phyloP scores from a whole-genome alignment of 1,140 invertebrate genomes.

The Drosophila yakuba region DNA sequence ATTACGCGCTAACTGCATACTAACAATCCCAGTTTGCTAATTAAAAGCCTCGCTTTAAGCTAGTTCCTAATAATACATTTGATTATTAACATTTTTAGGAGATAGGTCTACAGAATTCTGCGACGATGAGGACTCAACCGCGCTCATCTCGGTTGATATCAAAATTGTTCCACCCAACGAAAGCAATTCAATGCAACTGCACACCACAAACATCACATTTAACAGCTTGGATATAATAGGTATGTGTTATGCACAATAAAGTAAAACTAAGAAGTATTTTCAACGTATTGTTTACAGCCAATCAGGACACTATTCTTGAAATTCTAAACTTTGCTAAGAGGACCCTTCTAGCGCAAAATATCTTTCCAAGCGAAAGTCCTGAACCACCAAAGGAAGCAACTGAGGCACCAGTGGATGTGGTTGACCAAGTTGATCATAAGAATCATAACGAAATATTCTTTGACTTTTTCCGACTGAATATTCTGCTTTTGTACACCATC shows the following conservation, averaged over 20 bases:
- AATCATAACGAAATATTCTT: slow-evolving; percentile 91
- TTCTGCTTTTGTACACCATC: slow-evolving; percentile 92
- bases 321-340: slow-evolving; percentile 93
- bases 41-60: too few relatives aligned
- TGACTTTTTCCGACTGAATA: slow-evolving; percentile 96
- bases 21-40: not conserved
- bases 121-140: slow-evolving; percentile 88
- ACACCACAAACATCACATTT: slow-evolving; percentile 94
- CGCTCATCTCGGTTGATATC: slow-evolving; percentile 93
- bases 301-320: slow-evolving; percentile 97
- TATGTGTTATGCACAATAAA: slow-evolving; percentile 77
- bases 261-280: too few relatives aligned
- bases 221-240: slow-evolving; percentile 97
- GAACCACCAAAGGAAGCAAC: slow-evolving; percentile 21
- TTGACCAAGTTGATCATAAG: slow-evolving; percentile 21
- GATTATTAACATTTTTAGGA: slow-evolving; percentile 19
- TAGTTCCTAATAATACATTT: not conserved
- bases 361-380: slow-evolving; percentile 58
- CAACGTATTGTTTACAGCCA: slow-evolving; percentile 87
- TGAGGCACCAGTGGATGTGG: slow-evolving; percentile 15
- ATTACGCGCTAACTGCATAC: slow-evolving; percentile 1
- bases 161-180: slow-evolving; percentile 87
- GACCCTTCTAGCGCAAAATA: slow-evolving; percentile 87
- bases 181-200: slow-evolving; percentile 87
- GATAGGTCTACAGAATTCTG: slow-evolving; percentile 23